Evolutionary conservation across 1,140 invertebrate species (phyloP), one percentile per base, ranked within the genome.

Genomic region (Caerostris extrusa): DNA sequence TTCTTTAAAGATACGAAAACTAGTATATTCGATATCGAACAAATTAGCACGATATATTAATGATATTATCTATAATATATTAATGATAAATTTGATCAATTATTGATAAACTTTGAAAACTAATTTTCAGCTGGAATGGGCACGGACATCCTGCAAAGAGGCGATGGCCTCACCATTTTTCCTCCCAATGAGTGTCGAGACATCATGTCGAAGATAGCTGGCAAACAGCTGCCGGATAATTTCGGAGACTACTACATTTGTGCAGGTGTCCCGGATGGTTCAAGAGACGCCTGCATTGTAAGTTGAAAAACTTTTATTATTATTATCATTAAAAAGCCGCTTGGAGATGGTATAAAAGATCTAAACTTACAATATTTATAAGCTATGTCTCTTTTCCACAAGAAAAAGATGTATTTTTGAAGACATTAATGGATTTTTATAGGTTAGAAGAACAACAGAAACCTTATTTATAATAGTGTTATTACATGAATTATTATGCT

Each of bases 201-300:
- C 10, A 90, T 95, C 89, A 94, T 95, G 94, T 94, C 95, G 1
- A 82, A 7, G 17, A n/a, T 85, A 7, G 94, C 93, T 7, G 88
- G 53, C 53, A 86, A 14, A 2, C 17, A 8, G 6, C 34, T 91
- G 6, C 83, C 90, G 10, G 53, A 81, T 19, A 95, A 97, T 2
- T 97, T 98, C 10, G 97, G 97, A 88, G 95, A 96, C 0, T 96
- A 97, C 0, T 97, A 98, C 6, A 69, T 98, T 2, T 99, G 98
- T 95, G 98, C 98, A 7, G 98, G 98, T 14, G 97, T 96, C 91
- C 95, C 96, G 55, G 94, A 95, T 5, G 98, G 98, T 1, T 97
- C 97, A n/a, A 97, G 97, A 95, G 98, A 98, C 95, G 97, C 98
- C 8, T 98, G 98, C 95, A 97, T 98, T 96, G 97, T 97, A 95